A percentile compares a stretch with the other conserved stretches of the same genome.
Conservation (phyloP, 2,113 vertebrate genomes). For the Arizona elegans region DNA sequence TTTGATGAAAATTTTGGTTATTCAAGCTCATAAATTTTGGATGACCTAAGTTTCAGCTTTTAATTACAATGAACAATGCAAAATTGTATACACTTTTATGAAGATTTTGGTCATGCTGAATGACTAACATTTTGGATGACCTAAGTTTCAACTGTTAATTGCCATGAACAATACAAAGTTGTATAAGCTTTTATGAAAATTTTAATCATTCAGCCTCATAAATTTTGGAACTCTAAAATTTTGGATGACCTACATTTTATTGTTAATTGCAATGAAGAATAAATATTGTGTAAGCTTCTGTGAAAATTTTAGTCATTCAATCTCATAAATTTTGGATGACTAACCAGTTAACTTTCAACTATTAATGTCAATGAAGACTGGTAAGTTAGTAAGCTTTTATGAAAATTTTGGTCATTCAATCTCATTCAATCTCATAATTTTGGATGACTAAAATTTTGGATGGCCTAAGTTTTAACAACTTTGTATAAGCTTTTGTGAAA, state of each 20-base stretch:
- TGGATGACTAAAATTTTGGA: not conserved
- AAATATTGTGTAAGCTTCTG: not conserved
- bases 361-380: not conserved
- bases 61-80: not conserved
- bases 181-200: not conserved
- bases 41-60: not conserved
- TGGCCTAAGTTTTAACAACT: not conserved
- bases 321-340: not conserved
- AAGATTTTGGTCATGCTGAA: not conserved
- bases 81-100: not conserved
- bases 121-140: not conserved
- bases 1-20: not conserved
- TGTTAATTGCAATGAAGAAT: not conserved
- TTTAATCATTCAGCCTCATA: not conserved
- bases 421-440: too few relatives aligned
- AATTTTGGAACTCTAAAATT: not conserved
- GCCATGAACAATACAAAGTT: not conserved
- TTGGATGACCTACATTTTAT: not conserved
- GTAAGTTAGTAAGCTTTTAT: not conserved
- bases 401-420: not conserved
- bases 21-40: not conserved
- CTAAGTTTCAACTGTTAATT: not conserved
- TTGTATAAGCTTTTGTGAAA: not conserved
- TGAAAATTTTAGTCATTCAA: not conserved
- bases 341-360: not conserved